Conservation (phyloP, 2,888 invertebrate genomes). For the Athalia circularis region DNA sequence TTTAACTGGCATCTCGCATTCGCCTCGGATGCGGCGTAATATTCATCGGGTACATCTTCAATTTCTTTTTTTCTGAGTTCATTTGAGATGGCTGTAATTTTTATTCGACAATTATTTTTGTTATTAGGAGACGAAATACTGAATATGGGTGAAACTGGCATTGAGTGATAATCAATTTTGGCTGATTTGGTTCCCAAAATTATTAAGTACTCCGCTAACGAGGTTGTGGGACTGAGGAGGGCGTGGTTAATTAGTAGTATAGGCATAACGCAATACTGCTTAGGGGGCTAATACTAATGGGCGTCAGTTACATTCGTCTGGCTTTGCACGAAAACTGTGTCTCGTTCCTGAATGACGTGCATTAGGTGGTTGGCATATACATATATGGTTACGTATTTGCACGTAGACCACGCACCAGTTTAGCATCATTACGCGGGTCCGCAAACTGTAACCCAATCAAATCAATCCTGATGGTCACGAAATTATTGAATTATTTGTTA, state of each 20-base stretch:
- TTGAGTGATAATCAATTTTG: not conserved
- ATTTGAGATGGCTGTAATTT: too few relatives aligned
- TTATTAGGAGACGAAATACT: too few relatives aligned
- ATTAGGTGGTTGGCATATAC: not conserved
- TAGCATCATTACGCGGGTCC: not conserved
- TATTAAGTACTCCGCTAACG: not conserved
- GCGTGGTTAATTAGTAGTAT: conserved; percentile 27
- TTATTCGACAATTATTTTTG: too few relatives aligned
- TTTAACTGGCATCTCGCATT: too few relatives aligned
- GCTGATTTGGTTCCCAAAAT: not conserved
- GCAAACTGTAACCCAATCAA: not conserved
- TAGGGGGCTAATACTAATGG: conserved; percentile 10
- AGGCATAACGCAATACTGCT: not conserved
- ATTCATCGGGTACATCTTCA: too few relatives aligned
- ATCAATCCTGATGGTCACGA: conserved; percentile 7
- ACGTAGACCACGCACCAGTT: not conserved
- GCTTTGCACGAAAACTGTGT: conserved; percentile 21
- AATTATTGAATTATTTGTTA: conserved; percentile 23
- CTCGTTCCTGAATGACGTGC: conserved; percentile 2
- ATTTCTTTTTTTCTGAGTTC: too few relatives aligned
- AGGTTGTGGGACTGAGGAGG: not conserved
- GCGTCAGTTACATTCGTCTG: conserved; percentile 7
- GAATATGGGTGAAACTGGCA: too few relatives aligned
- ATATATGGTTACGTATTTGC: conserved; percentile 12
- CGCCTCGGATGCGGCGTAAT: too few relatives aligned